A percentile compares a stretch with the other conserved stretches of the same genome.
Conservation (phyloP, 1,140 invertebrate species). For the roundworm (Caenorhabditis elegans) region DNA sequence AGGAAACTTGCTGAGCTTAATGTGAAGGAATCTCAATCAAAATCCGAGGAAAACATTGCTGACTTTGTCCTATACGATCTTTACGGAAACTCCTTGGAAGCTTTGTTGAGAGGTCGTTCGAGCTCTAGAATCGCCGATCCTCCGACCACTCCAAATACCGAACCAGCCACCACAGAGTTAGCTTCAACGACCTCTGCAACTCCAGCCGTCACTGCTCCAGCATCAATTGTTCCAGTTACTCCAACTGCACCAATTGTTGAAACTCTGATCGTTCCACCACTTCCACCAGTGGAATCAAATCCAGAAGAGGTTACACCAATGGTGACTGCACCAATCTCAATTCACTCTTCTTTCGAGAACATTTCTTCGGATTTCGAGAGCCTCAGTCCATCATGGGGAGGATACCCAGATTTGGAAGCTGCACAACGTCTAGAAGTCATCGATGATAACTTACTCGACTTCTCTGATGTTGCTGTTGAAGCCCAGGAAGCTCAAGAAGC, state of each 20-base stretch:
- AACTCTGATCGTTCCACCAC: neutral
- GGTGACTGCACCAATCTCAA: neutral
- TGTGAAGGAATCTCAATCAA: neutral
- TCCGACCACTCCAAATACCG: neutral
- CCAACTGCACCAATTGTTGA: neutral
- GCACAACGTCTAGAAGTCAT: neutral
- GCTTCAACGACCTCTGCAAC: too few relatives aligned
- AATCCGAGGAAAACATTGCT: neutral
- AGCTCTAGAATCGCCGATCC: neutral
- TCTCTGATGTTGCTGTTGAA: neutral
- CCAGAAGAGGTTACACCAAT: neutral
- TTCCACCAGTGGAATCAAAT: neutral
- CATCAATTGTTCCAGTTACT: neutral
- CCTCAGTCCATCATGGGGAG: neutral
- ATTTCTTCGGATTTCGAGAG: constrained; percentile 7
- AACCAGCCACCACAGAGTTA: too few relatives aligned
- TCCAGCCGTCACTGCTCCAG: neutral
- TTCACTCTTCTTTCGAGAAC: constrained; percentile 16
- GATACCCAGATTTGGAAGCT: neutral
- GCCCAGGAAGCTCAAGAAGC: neutral
- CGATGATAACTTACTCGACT: neutral
- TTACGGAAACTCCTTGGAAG: neutral
- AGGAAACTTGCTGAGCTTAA: neutral
- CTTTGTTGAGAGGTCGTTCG: neutral
- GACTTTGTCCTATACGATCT: too few relatives aligned